Conservation (phyloP, 2,888 invertebrate genomes). For the Polyommatus icarus region DNA sequence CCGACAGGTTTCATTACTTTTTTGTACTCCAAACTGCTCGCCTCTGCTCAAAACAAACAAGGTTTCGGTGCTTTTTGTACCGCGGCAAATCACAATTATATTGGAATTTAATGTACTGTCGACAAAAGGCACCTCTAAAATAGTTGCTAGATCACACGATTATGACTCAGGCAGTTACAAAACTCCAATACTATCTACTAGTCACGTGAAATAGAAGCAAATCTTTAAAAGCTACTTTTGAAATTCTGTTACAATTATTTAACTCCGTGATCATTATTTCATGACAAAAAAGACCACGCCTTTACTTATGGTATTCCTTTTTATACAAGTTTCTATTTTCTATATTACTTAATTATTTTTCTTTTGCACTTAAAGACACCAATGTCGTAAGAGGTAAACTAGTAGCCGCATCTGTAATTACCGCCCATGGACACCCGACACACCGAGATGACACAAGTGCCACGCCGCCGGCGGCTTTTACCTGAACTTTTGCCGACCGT, state of each 20-base stretch:
- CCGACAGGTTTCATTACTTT: constrained; percentile 65
- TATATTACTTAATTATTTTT: constrained; percentile 26
- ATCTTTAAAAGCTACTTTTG: not conserved
- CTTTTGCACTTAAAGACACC: constrained; percentile 43
- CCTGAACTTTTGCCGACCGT: constrained; percentile 31
- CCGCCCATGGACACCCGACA: not conserved
- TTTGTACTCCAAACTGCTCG: constrained; percentile 54
- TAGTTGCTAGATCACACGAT: not conserved
- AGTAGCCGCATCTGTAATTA: constrained; percentile 1
- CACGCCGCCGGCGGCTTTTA: constrained; percentile 35
- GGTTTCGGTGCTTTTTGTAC: constrained; percentile 58
- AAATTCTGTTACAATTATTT: too few relatives aligned
- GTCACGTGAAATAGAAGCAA: not conserved
- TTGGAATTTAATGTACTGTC: constrained; percentile 40
- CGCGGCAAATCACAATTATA: constrained; percentile 30
- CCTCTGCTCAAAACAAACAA: constrained; percentile 66
- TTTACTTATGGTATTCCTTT: not conserved
- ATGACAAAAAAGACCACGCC: not conserved
- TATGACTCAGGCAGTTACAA: too few relatives aligned
- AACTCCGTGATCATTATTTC: not conserved
- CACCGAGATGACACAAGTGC: constrained; percentile 30
- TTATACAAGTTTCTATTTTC: not conserved
- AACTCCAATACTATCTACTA: not conserved
- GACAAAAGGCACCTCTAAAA: not conserved
- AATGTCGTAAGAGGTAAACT: constrained; percentile 36